A percentile compares a stretch with the other conserved stretches of the same genome.
Conservation (phyloP, 1,140 invertebrate species). For the Acromyrmex charruanus region DNA sequence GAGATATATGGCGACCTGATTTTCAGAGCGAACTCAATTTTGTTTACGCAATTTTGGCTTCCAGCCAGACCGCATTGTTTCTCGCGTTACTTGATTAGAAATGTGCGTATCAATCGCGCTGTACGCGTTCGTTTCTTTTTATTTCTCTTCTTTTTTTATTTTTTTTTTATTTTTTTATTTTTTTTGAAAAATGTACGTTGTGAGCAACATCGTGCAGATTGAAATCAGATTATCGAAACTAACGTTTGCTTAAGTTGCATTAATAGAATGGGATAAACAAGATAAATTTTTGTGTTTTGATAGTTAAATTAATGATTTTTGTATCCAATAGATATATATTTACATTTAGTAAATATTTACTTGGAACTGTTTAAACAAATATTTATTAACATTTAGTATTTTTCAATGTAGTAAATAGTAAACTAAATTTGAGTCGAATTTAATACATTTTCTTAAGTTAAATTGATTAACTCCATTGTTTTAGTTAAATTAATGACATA, state of each 20-base stretch:
- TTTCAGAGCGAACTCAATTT: constrained; percentile 1
- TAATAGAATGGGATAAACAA: background rate
- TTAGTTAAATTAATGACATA: too few species aligned
- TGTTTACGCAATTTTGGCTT: constrained; percentile 45
- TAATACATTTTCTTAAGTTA: too few species aligned
- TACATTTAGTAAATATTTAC: too few species aligned
- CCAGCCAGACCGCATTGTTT: constrained; percentile 38
- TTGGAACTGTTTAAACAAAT: too few species aligned
- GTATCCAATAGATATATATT: too few species aligned
- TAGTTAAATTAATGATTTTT: too few species aligned
- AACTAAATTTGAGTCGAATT: too few species aligned
- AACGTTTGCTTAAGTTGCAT: background rate
- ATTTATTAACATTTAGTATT: too few species aligned
- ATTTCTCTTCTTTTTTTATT: too few species aligned
- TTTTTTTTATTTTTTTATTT: too few species aligned
- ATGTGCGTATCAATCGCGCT: background rate
- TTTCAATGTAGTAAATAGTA: too few species aligned
- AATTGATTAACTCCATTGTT: too few species aligned
- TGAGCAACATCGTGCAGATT: background rate
- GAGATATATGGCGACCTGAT: constrained; percentile 28
- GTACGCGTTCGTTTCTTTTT: background rate
- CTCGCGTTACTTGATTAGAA: constrained; percentile 12
- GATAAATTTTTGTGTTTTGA: background rate
- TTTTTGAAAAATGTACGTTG: background rate
- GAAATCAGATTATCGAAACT: background rate